Evolutionary conservation across 2,888 invertebrate genomes (phyloP), one percentile per base, ranked within the genome.

Genomic region (Torymus auratus): DNA sequence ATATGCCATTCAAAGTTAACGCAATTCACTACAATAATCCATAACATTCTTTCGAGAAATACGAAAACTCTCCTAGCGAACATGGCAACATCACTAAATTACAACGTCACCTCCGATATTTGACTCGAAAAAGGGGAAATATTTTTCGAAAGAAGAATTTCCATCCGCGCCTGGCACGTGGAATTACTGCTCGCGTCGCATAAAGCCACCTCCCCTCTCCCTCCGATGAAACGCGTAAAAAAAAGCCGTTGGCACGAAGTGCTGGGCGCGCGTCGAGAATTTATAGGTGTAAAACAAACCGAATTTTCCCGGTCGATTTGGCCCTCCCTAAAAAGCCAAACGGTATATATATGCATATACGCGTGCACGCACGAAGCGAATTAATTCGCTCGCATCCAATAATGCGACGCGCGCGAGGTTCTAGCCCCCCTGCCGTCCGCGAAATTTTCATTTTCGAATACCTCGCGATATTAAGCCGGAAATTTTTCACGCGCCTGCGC

Each of bases 401-500:
- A 77, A 70, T 58, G 64, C 12, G 50, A 23, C 4, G 15, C 60
- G 11, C 2, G n/a, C 58, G 41, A 41, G 7, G 5, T 0, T 41
- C 41, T 41, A 7, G 41, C 7, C 7, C 41, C 7, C 41, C n/a
- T n/a, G 7, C 50, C 13, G 50, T 20, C 65, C 14, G 52, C 41
- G 71, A 78, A 71, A 78, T 65, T 52, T 71, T 65, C 64, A 78
- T 60, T 53, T 17, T 13, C 23, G 23, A 71, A 78, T 78, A 78
- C 58, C 70, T 11, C 52, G 23, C 52, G 52, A 60, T 78, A 56
- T 56, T 62, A 70, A 20, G 56, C 50, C n/a, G 28, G 64, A 71
- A 71, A 78, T 71, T 70, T 71, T 78, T 64, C 71, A 56, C 55
- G 64, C 56, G 17, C 3, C 12, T 20, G 12, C 64, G 17, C 7